Base-by-base conservation (phyloP, 2,113 vertebrate species). In the Triplophysa tibetana region DNA sequence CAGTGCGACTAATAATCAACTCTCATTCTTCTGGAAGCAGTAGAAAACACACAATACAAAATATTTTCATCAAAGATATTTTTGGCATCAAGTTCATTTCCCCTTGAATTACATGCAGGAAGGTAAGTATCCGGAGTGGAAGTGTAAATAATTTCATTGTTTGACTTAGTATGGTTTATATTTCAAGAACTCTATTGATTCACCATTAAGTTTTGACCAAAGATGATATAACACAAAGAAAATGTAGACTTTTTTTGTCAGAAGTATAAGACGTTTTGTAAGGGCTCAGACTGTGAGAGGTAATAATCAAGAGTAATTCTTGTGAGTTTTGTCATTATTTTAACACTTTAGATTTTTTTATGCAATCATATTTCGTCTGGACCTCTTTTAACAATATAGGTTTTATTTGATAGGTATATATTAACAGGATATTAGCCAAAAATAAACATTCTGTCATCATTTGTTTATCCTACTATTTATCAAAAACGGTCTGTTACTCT, bases 1-100 rank as follows among this genome's bases (percentile, higher is more conserved):
- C 66, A 33, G 43, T 45, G 43, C 48, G 67, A 63, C 41, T 38
- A n/a, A 70, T 63, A 70, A 79, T 79, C 60, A 79, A 70, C 50
- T 13, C 41, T 63, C 19, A 21, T 38, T 24, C 76, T 63, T 50
- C 43, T 48, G 56, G 56, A 16, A 45, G 45, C 29, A 17, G 33
- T 3, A n/a, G 3, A 24, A 67, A 26, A 45, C 38, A 60, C 54
- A 41, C 19, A 24, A 43, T 8, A 29, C n/a, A 69, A 21, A 48
- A 54, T n/a, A 73, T 29, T 21, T 4, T 56, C 69, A 50, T 52
- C 17, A 3, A 73, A 29, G 29, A 60, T 9, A 43, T 33, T 45
- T 45, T 38, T 61, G 38, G 33, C 13, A 45, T 61, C 13, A 43
- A 62, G 38, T 19, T 26, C 11, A 75, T 45, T 62, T 75, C 38